Evolutionary conservation across 2,113 vertebrate genomes (phyloP).

Genomic region (Prietella phreatophila): DNA sequence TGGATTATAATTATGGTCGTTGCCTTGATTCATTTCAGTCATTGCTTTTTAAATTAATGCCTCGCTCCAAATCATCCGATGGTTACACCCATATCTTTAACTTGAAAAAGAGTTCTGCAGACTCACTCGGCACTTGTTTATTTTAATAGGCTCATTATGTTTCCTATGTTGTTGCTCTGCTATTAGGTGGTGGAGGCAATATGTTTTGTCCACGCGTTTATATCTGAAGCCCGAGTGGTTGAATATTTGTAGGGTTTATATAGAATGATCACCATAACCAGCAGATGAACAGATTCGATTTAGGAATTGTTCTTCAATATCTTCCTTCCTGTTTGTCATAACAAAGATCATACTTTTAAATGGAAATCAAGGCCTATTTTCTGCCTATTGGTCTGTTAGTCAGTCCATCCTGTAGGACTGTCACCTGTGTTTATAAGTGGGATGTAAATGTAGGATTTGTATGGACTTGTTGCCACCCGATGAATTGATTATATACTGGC

Average conservation of each 20-base stretch:
- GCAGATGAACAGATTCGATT: neutral
- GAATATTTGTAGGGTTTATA: neutral
- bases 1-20: too few relatives aligned
- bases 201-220: neutral
- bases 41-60: neutral
- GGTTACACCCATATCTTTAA: neutral
- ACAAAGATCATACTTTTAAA: neutral
- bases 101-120: neutral
- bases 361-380: neutral
- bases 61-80: neutral
- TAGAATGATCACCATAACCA: neutral
- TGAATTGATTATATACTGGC: neutral
- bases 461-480: neutral
- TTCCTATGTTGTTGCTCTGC: neutral
- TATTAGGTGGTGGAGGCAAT: neutral
- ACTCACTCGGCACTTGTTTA: neutral
- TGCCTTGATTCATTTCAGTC: neutral
- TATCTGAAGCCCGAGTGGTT: neutral
- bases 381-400: neutral
- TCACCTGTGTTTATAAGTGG: neutral
- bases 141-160: neutral
- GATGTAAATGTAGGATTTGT: neutral
- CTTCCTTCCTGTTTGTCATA: neutral
- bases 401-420: neutral
- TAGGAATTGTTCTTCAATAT: neutral